phyloP scores from a whole-genome alignment of 1,140 invertebrate genomes.

The Galendromus occidentalis region DNA sequence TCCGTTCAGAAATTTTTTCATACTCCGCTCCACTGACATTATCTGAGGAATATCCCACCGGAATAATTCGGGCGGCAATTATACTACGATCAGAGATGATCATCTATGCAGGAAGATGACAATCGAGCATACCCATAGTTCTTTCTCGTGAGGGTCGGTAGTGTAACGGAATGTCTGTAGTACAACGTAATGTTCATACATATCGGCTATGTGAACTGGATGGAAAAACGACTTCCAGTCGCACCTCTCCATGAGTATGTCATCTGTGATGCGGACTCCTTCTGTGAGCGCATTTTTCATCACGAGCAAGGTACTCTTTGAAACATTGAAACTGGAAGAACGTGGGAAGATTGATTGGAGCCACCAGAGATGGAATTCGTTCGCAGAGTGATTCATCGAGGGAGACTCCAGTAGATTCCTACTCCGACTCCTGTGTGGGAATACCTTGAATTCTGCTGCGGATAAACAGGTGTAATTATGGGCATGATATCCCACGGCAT shows the following conservation, averaged over 20 bases:
- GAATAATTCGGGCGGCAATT: too few species aligned
- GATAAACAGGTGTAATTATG: neutral
- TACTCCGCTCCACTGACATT: slow-evolving; percentile 7
- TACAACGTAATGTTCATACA: neutral
- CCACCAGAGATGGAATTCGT: too few species aligned
- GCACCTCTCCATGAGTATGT: neutral
- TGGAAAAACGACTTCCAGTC: neutral
- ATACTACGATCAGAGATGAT: too few species aligned
- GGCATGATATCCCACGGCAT: slow-evolving; percentile 10
- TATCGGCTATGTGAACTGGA: neutral
- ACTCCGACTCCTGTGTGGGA: too few species aligned
- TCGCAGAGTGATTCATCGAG: too few species aligned
- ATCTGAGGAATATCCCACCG: too few species aligned
- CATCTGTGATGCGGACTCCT: neutral
- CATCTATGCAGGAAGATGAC: too few species aligned
- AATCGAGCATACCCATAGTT: neutral
- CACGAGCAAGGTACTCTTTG: slow-evolving; percentile 5
- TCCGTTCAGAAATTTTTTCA: slow-evolving; percentile 7
- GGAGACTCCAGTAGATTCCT: too few species aligned
- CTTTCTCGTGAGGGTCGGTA: neutral
- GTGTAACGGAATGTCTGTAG: neutral
- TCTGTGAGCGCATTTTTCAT: slow-evolving; percentile 7
- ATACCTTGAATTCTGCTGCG: slow-evolving; percentile 10
- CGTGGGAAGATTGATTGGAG: too few species aligned
- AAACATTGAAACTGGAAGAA: slow-evolving; percentile 5